These are phyloP conservation scores for Oscheius sp. DNA, from an alignment of 2,888 invertebrate genomes.

Conservation along the genomic window DNA sequence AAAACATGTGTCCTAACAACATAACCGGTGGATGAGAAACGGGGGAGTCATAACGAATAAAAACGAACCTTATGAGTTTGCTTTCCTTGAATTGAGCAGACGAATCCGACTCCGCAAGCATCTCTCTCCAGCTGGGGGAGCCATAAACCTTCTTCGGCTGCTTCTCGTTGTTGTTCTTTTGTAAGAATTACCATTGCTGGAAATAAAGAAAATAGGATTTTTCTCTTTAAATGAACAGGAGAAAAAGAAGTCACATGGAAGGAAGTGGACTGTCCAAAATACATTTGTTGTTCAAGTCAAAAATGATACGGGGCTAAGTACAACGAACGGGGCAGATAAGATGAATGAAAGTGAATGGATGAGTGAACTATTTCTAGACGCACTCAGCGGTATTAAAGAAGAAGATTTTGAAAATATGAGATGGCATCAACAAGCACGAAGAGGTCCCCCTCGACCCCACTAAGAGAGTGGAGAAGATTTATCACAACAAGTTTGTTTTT, in stretches of 20 bases:
- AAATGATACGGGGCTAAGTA: slow-evolving; percentile 23
- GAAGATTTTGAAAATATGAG: slow-evolving; percentile 8
- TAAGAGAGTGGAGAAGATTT: too few relatives aligned
- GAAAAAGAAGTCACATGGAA: neutral
- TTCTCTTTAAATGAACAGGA: neutral
- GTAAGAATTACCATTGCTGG: slow-evolving; percentile 68
- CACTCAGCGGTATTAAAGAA: neutral
- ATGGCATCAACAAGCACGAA: neutral
- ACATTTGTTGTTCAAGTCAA: slow-evolving; percentile 1
- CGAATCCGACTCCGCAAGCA: slow-evolving; percentile 98
- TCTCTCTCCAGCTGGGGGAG: slow-evolving; percentile 94
- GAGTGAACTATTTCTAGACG: neutral
- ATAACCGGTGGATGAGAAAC: neutral
- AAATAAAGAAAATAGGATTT: neutral
- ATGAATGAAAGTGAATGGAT: neutral
- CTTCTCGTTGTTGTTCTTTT: slow-evolving; percentile 62
- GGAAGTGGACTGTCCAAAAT: slow-evolving; percentile 9
- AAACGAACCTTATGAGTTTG: slow-evolving; percentile 83
- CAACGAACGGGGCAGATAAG: slow-evolving; percentile 29
- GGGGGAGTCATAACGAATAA: neutral
- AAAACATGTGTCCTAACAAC: neutral
- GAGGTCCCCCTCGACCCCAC: neutral
- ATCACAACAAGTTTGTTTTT: too few relatives aligned
- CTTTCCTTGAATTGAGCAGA: slow-evolving; percentile 95
- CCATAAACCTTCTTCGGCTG: slow-evolving; percentile 82